phyloP scores from a whole-genome alignment of 2,888 invertebrate genomes.

The Eupeodes luniger region DNA sequence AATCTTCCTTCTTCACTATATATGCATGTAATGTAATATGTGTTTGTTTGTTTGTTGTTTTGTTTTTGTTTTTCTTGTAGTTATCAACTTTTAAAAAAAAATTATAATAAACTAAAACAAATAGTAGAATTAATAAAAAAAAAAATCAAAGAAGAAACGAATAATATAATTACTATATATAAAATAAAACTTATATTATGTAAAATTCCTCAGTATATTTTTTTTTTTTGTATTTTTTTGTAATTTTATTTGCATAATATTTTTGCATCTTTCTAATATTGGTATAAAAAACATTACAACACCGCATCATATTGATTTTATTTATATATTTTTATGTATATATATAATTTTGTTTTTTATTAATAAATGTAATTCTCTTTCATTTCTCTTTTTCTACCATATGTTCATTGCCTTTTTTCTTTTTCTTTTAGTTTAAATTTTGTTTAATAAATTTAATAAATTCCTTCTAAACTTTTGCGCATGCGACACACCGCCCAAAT shows the following conservation, averaged over 20 bases:
- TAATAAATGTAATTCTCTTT: conserved; percentile 67
- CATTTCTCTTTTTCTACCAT: conserved; percentile 57
- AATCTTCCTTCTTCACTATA: conserved; percentile 68
- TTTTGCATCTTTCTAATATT: conserved; percentile 76
- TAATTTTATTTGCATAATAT: conserved; percentile 48
- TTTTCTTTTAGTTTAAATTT: neutral
- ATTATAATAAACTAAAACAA: conserved; percentile 67
- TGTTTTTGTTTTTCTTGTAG: conserved; percentile 54
- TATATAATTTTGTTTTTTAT: conserved; percentile 55
- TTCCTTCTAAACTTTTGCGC: conserved; percentile 37
- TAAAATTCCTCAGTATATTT: conserved; percentile 74
- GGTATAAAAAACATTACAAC: conserved; percentile 77
- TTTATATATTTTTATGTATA: conserved; percentile 54
- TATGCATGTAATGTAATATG: conserved; percentile 75
- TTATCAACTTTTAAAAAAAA: conserved; percentile 65
- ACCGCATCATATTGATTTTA: conserved; percentile 67
- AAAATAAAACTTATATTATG: conserved; percentile 77
- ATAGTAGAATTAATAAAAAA: conserved; percentile 70
- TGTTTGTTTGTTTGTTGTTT: conserved; percentile 64
- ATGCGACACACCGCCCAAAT: conserved; percentile 59
- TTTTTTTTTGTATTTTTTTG: conserved; percentile 61
- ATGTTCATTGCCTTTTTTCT: conserved; percentile 65
- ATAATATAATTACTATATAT: conserved; percentile 61
- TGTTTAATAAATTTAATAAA: conserved; percentile 28
- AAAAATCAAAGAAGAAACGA: conserved; percentile 65